These are phyloP conservation scores for Notothenia rossii DNA, from an alignment of 2,113 vertebrate species.

Conservation along the genomic window DNA sequence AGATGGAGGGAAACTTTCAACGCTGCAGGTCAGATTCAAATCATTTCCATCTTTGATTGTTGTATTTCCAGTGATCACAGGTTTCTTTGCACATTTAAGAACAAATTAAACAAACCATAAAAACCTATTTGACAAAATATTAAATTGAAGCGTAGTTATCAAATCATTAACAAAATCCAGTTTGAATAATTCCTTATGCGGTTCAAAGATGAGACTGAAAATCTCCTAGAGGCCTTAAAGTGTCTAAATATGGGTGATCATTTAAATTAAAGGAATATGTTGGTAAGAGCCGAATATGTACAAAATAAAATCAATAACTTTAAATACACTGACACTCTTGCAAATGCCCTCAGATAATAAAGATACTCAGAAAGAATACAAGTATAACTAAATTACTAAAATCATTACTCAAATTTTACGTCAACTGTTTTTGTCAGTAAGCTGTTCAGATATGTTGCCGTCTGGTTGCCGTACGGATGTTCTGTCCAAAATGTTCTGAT, in stretches of 20 bases:
- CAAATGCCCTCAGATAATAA: too few relatives aligned
- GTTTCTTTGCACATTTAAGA: background rate
- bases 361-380: background rate
- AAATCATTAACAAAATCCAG: too few relatives aligned
- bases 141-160: too few relatives aligned
- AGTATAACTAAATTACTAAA: too few relatives aligned
- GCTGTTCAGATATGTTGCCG: background rate
- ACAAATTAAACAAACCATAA: background rate
- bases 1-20: background rate
- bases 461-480: background rate
- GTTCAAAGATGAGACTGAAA: background rate
- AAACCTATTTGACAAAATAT: background rate
- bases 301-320: background rate
- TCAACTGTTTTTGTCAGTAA: too few relatives aligned
- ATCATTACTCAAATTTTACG: too few relatives aligned
- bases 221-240: background rate
- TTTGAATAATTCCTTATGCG: too few relatives aligned
- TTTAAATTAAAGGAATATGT: background rate
- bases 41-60: background rate
- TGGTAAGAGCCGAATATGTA: background rate
- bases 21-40: constrained; percentile 9
- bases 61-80: background rate
- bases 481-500: background rate
- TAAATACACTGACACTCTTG: too few relatives aligned
- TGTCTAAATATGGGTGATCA: background rate